Conservation (phyloP, 2,797 vertebrate genomes). For the Diplodus sargus region DNA sequence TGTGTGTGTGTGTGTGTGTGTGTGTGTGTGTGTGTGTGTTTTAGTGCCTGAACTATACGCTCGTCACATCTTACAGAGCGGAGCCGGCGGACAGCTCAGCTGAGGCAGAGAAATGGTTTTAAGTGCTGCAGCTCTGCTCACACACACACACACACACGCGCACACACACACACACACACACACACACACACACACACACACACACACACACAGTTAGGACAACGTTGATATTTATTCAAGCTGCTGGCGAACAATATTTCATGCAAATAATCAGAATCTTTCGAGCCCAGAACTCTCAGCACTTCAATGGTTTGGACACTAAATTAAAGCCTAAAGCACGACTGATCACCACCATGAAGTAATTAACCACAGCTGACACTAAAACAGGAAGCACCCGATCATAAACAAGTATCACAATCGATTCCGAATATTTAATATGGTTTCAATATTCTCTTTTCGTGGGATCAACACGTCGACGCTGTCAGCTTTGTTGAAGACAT, state of each 20-base stretch:
- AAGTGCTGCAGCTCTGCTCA: slow-evolving; percentile 34
- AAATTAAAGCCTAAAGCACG: no score
- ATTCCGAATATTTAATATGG: no score
- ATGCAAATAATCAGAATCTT: background rate
- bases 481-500: no score
- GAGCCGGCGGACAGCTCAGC: slow-evolving; percentile 47
- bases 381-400: no score
- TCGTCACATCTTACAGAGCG: slow-evolving; percentile 22
- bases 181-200: no score
- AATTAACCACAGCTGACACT: no score
- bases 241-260: background rate
- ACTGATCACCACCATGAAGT: no score
- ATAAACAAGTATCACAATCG: no score
- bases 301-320: background rate
- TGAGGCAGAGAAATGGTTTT: slow-evolving; percentile 53
- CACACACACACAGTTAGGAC: background rate
- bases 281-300: background rate
- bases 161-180: background rate
- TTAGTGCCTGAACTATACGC: slow-evolving; percentile 43
- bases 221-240: slow-evolving; percentile 5
- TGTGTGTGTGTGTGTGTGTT: background rate
- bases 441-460: no score
- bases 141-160: slow-evolving; percentile 8
- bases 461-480: no score
- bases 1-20: background rate